Conservation (phyloP, 1,140 invertebrate species). For the Drosophila pruinosa region DNA sequence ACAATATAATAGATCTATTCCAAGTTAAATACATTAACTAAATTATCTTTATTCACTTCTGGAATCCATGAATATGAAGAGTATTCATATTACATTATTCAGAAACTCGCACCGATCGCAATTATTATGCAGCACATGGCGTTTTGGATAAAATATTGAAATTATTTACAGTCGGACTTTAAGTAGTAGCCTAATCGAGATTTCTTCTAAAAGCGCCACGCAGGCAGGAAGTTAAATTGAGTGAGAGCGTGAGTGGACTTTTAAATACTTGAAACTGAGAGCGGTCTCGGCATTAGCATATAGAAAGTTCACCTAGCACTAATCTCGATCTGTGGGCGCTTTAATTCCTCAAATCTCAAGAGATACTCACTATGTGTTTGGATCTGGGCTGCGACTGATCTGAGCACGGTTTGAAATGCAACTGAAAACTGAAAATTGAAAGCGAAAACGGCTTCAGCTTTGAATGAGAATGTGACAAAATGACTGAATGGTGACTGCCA, state of each 20-base stretch:
- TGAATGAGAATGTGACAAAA: conserved; percentile 27
- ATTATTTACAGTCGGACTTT: background rate
- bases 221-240: conserved; percentile 13
- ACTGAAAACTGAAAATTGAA: conserved; percentile 51
- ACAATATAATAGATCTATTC: too few relatives aligned
- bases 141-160: background rate
- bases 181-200: background rate
- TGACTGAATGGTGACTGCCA: conserved; percentile 16
- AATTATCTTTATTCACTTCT: too few relatives aligned
- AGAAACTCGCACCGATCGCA: background rate
- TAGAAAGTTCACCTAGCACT: conserved; percentile 21
- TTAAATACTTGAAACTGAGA: background rate
- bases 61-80: background rate
- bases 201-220: background rate
- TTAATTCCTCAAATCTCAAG: background rate
- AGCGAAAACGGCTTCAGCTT: conserved; percentile 31
- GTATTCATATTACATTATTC: too few relatives aligned
- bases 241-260: conserved; percentile 4
- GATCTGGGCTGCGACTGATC: conserved; percentile 16
- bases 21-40: too few relatives aligned
- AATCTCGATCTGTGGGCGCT: background rate
- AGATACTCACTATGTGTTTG: conserved; percentile 14
- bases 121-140: conserved; percentile 18
- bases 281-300: conserved; percentile 15
- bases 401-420: conserved; percentile 51